phyloP scores from a whole-genome alignment of 92 coral and sea anemone genomes.

The Nematostella vectensis region DNA sequence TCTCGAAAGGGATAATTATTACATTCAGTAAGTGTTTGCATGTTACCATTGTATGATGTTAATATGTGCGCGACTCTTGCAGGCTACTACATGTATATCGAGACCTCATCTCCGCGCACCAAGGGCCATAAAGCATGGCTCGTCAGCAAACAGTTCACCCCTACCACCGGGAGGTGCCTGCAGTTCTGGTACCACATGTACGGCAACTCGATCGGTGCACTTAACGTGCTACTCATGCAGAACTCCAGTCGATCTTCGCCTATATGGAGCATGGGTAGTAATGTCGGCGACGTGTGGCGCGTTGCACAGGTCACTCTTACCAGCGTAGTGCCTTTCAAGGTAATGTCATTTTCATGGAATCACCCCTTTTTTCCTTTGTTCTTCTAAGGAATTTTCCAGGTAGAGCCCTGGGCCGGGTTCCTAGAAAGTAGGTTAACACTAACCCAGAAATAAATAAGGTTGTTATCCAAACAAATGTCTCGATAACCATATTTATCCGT shows the following conservation, averaged over 20 bases:
- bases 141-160: constrained; percentile 66
- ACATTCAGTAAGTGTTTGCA: too few relatives aligned
- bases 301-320: constrained; percentile 79
- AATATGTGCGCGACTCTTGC: background rate
- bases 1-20: too few relatives aligned
- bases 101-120: constrained; percentile 79
- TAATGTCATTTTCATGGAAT: too few relatives aligned
- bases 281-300: constrained; percentile 86
- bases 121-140: constrained; percentile 98
- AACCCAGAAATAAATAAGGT: too few relatives aligned
- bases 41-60: too few relatives aligned
- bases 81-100: constrained; percentile 97
- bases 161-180: constrained; percentile 86
- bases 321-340: constrained; percentile 64
- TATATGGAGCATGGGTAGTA: constrained; percentile 78
- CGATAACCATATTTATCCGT: too few relatives aligned
- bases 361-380: background rate
- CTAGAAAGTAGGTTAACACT: too few relatives aligned
- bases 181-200: constrained; percentile 98
- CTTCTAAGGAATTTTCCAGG: background rate
- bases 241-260: constrained; percentile 76
- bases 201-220: constrained; percentile 65
- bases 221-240: constrained; percentile 71
- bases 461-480: too few relatives aligned
- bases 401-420: background rate